Evolutionary conservation across 2,113 vertebrate genomes (phyloP).

Genomic region (Myxocyprinus asiaticus): DNA sequence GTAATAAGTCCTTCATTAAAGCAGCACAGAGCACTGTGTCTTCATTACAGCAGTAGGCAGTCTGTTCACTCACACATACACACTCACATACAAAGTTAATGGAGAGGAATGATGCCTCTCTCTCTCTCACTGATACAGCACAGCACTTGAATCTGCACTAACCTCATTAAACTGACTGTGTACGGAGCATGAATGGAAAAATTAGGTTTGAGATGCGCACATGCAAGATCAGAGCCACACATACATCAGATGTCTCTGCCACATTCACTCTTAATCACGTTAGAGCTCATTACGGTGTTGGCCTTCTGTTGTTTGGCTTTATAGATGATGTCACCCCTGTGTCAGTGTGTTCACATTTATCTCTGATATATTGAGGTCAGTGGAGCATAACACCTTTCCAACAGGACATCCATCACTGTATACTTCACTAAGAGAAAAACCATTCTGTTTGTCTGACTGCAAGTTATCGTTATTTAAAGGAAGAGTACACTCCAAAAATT

Average conservation of each 20-base stretch:
- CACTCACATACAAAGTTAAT: constrained; percentile 29
- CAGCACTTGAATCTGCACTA: constrained; percentile 20
- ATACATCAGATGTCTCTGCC: constrained; percentile 41
- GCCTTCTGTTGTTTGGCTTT: constrained; percentile 44
- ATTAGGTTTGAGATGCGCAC: constrained; percentile 40
- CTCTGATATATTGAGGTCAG: constrained; percentile 39
- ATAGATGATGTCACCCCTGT: constrained; percentile 32
- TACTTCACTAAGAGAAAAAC: not conserved
- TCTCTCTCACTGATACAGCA: constrained; percentile 14
- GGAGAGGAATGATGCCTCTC: constrained; percentile 41
- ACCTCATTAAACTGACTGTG: constrained; percentile 30
- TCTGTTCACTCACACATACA: constrained; percentile 11
- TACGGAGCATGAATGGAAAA: constrained; percentile 33
- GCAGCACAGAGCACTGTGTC: constrained; percentile 25
- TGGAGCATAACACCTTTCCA: constrained; percentile 26
- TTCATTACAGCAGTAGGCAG: constrained; percentile 33
- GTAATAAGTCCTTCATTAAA: constrained; percentile 43
- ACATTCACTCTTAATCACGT: constrained; percentile 44
- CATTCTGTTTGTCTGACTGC: not conserved
- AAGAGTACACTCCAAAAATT: too few species aligned
- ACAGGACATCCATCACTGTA: constrained; percentile 29
- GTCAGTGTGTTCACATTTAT: constrained; percentile 4
- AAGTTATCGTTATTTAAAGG: not conserved
- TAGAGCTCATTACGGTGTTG: constrained; percentile 24
- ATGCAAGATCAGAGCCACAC: not conserved